phyloP scores from a whole-genome alignment of 2,113 vertebrate species.

The Periophthalmodon schlosseri region DNA sequence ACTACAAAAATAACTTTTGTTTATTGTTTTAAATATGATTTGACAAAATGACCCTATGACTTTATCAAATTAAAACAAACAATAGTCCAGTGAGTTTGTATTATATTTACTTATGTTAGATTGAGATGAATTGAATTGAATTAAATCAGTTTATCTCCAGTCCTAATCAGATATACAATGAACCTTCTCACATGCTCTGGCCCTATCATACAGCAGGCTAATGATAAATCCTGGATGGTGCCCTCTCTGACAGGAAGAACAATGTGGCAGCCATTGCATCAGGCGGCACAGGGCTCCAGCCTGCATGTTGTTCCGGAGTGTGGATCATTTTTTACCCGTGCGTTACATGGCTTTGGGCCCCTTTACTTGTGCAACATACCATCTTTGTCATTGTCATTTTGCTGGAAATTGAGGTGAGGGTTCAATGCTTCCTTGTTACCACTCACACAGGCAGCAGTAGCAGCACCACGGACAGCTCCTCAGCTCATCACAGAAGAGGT shows the following conservation, averaged over 20 bases:
- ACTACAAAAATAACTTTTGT: too few species aligned
- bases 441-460: constrained; percentile 15
- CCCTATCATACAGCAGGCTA: constrained; percentile 8
- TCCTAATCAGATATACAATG: constrained; percentile 2
- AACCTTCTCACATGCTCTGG: constrained; percentile 11
- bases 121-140: too few species aligned
- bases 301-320: constrained; percentile 32
- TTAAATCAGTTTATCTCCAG: background rate
- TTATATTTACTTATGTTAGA: too few species aligned
- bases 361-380: constrained; percentile 27
- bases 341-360: constrained; percentile 20
- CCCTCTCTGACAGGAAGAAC: constrained; percentile 47
- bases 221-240: constrained; percentile 38
- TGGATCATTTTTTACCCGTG: constrained; percentile 43
- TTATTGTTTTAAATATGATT: background rate
- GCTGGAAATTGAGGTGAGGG: constrained; percentile 67
- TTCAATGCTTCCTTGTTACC: constrained; percentile 46
- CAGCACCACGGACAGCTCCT: constrained; percentile 4
- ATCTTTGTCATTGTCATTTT: constrained; percentile 62
- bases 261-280: constrained; percentile 37
- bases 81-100: too few species aligned
- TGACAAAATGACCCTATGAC: background rate
- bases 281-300: constrained; percentile 21
- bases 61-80: background rate
- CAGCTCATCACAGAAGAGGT: constrained; percentile 27